These are phyloP conservation scores for Chloroceryle aenea DNA, from an alignment of 2,113 vertebrate genomes.

Conservation along the genomic window DNA sequence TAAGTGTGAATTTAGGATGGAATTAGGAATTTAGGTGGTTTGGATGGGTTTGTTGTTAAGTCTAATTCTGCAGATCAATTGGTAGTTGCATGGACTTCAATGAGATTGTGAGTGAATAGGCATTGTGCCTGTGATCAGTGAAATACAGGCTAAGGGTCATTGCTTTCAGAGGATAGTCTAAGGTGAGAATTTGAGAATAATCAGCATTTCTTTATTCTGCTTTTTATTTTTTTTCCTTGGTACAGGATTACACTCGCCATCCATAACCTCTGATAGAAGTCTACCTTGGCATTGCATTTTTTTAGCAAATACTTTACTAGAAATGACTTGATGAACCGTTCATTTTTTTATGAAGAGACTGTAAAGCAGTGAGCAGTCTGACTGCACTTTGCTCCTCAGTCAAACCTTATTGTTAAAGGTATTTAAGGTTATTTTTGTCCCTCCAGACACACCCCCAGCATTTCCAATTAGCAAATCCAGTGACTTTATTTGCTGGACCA, in stretches of 20 bases:
- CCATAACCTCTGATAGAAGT: slow-evolving; percentile 19
- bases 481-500: neutral
- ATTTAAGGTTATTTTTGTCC: neutral
- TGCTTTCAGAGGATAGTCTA: slow-evolving; percentile 43
- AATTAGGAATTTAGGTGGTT: neutral
- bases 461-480: neutral
- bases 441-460: neutral
- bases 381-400: neutral
- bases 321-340: neutral
- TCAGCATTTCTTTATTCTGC: neutral
- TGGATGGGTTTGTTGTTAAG: neutral
- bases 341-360: neutral
- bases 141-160: neutral
- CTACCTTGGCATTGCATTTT: neutral
- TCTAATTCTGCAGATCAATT: neutral
- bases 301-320: slow-evolving; percentile 3
- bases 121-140: neutral
- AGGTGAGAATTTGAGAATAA: slow-evolving; percentile 20
- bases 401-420: neutral
- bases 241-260: neutral
- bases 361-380: neutral
- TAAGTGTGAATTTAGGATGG: neutral
- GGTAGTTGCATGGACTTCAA: neutral
- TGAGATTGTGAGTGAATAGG: neutral
- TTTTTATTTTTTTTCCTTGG: neutral